Evolutionary conservation across 2,797 vertebrate species (phyloP).

Genomic region (Eulemur rubriventer): DNA sequence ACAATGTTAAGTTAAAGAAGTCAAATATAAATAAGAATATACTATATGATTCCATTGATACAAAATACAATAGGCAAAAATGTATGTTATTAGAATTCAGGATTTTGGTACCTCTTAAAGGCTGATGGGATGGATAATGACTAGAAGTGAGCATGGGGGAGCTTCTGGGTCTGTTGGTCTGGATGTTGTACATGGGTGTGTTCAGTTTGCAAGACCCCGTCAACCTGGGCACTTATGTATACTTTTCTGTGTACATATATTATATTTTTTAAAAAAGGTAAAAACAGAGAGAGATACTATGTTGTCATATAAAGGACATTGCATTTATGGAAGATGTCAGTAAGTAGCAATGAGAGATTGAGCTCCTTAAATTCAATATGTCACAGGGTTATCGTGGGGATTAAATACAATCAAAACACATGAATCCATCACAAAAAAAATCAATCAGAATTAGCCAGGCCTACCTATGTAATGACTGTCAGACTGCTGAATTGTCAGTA

Average conservation of each 20-base stretch:
- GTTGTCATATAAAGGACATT: neutral
- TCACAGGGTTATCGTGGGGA: neutral
- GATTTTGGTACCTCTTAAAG: neutral
- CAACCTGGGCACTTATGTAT: neutral
- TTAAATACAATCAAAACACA: constrained; percentile 13
- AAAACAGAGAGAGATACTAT: neutral
- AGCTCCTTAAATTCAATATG: neutral
- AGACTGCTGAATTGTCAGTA: neutral
- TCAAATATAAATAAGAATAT: neutral
- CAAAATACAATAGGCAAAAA: neutral
- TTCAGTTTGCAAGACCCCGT: neutral
- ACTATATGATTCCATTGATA: neutral
- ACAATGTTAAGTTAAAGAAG: neutral
- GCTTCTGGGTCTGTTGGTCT: neutral
- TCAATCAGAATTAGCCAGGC: neutral
- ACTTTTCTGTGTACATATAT: neutral
- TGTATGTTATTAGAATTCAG: neutral
- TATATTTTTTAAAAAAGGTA: neutral
- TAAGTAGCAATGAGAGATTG: neutral
- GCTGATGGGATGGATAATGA: neutral
- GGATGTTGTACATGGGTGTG: neutral
- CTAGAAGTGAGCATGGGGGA: neutral
- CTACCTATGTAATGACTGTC: neutral
- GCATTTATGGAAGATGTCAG: neutral
- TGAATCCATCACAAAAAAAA: neutral